Base-by-base conservation (phyloP, 2,113 vertebrate species). In the Megatriorchis doriae region DNA sequence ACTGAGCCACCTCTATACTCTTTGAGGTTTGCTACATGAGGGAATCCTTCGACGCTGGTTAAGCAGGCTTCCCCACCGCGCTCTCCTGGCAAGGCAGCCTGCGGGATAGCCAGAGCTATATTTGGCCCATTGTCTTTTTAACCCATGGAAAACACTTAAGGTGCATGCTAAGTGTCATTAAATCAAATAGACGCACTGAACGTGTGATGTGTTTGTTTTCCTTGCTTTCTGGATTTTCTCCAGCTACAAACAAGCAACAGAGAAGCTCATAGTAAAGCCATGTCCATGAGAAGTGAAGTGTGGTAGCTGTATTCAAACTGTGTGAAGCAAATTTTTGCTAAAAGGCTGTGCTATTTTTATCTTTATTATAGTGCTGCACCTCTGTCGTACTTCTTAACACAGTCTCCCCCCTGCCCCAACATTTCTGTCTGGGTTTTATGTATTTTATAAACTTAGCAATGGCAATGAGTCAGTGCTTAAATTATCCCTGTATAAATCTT, bases 31-130 rank as follows among this genome's bases (percentile, higher is more conserved):
- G 53, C 81, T 91, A 20, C 29, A 17, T 0, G 91, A 77, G 96
- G 94, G 91, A 97, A 95, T 96, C 97, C 96, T 95, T 59, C 4
- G 4, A 12, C 29, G 58, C 81, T 95, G 93, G 91, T 89, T 96
- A 82, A 17, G 45, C 38, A 82, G 95, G 77, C 77, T 95, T 97
- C 89, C 94, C 94, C 89, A 81, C 92, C 18, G 3, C n/a, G 3
- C 59, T 72, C 22, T 67, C 67, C 63, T 97, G 94, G 81, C 88
- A 95, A 6, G 43, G 66, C 87, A 75, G 66, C 45, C 86, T 63
- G 90, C 0, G 23, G 87, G 63, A 68, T 19, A 43, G 84, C 45
- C 5, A 22, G 20, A 29, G 31, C 40, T 87, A 27, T 43, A 18
- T 73, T 86, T 71, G 93, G 79, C 27, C 53, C 48, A 65, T 94